phyloP scores from a whole-genome alignment of 2,797 vertebrate genomes.

The Garrulus glandarius region DNA sequence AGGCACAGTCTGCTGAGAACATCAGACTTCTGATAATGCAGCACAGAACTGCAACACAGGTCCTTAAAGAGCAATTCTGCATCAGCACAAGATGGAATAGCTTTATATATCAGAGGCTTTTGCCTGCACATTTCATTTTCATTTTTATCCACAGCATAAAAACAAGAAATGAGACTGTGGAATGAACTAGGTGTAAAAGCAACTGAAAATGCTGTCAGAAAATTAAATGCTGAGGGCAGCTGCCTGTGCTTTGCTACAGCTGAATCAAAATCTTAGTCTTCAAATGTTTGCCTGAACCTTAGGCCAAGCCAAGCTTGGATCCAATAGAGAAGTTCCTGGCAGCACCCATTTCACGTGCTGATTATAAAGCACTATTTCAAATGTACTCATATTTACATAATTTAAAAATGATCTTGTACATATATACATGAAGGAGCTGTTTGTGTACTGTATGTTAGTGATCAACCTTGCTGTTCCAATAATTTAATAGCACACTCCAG shows the following conservation, averaged over 20 bases:
- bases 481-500: constrained; percentile 43
- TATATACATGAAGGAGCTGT: constrained; percentile 7
- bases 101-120: neutral
- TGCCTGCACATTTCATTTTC: neutral
- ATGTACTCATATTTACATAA: neutral
- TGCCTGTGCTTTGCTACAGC: neutral
- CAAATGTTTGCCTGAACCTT: neutral
- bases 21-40: neutral
- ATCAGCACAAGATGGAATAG: neutral
- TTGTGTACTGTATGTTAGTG: neutral
- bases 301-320: neutral
- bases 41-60: neutral
- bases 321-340: neutral
- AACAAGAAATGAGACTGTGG: neutral
- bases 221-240: neutral
- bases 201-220: neutral
- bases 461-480: constrained; percentile 24
- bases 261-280: neutral
- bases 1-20: neutral
- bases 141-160: neutral
- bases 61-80: neutral
- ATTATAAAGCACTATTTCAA: neutral
- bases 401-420: neutral
- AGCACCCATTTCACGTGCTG: neutral
- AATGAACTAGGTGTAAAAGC: neutral